A percentile compares a stretch with the other conserved stretches of the same genome.
phyloP scores from a whole-genome alignment of 1,140 invertebrate species.

The Mya arenaria region DNA sequence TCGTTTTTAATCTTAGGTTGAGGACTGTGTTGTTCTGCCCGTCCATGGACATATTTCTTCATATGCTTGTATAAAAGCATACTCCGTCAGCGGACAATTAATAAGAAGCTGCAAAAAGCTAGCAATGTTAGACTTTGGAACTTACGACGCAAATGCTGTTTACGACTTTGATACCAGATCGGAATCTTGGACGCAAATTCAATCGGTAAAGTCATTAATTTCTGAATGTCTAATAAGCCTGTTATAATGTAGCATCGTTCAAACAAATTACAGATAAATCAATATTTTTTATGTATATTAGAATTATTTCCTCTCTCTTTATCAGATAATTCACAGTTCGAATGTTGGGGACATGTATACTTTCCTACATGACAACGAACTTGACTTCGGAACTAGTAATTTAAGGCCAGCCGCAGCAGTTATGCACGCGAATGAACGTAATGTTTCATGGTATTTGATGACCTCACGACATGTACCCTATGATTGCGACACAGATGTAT shows the following conservation, averaged over 20 bases:
- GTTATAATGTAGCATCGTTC: not conserved
- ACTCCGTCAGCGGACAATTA: not conserved
- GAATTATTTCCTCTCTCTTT: not conserved
- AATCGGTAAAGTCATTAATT: not conserved
- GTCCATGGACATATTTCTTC: too few relatives aligned
- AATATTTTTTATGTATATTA: not conserved
- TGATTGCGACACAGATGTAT: conserved; percentile 13
- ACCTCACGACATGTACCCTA: not conserved
- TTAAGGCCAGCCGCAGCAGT: not conserved
- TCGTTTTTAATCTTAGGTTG: too few relatives aligned
- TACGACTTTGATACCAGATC: conserved; percentile 4
- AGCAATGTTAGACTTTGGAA: not conserved
- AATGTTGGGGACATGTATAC: not conserved
- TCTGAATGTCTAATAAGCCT: not conserved
- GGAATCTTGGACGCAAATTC: not conserved
- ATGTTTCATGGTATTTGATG: conserved; percentile 41
- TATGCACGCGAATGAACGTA: not conserved
- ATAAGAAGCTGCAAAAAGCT: not conserved
- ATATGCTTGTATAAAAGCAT: conserved; percentile 13
- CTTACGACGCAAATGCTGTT: not conserved
- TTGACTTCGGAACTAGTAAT: not conserved
- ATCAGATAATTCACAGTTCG: conserved; percentile 25
- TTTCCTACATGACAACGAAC: not conserved
- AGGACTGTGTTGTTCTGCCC: too few relatives aligned
- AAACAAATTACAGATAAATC: not conserved